Conservation (phyloP, 2,888 invertebrate species). For the Drosophila crucigera region DNA sequence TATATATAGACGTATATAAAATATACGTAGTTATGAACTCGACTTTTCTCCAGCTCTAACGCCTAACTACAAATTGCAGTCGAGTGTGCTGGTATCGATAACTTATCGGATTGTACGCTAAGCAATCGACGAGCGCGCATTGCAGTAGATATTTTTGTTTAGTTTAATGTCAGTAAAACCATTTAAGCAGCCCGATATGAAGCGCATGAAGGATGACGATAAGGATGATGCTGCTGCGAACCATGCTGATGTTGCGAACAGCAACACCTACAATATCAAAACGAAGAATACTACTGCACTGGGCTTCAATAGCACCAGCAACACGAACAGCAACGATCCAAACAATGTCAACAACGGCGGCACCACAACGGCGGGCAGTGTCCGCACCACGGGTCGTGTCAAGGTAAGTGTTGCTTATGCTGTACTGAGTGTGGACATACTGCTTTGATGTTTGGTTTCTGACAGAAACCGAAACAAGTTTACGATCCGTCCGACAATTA, state of each 20-base stretch:
- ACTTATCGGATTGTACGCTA: slow-evolving; percentile 49
- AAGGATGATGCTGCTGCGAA: slow-evolving; percentile 31
- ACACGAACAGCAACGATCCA: slow-evolving; percentile 27
- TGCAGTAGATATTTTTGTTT: slow-evolving; percentile 26
- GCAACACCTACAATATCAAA: slow-evolving; percentile 1
- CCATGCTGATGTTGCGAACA: slow-evolving; percentile 7
- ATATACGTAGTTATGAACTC: not conserved
- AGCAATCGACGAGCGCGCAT: slow-evolving; percentile 54
- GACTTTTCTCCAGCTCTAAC: not conserved
- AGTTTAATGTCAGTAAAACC: not conserved
- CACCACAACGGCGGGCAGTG: slow-evolving; percentile 51
- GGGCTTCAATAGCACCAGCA: slow-evolving; percentile 12
- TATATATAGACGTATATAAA: no score
- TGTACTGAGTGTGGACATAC: not conserved
- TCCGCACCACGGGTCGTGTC: slow-evolving; percentile 84
- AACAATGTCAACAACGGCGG: not conserved
- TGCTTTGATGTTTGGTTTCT: not conserved
- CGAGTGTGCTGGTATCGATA: slow-evolving; percentile 40
- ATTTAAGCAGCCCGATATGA: slow-evolving; percentile 39
- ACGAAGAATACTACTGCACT: slow-evolving; percentile 16
- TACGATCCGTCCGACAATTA: slow-evolving; percentile 95
- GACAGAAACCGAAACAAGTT: slow-evolving; percentile 92
- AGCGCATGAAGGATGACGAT: slow-evolving; percentile 54
- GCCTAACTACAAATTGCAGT: not conserved
- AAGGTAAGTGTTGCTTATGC: slow-evolving; percentile 67